Percentiles rank a stretch among this genome's conserved stretches.
phyloP scores from a whole-genome alignment of 2,113 vertebrate species.

The Eurypyga helias region DNA sequence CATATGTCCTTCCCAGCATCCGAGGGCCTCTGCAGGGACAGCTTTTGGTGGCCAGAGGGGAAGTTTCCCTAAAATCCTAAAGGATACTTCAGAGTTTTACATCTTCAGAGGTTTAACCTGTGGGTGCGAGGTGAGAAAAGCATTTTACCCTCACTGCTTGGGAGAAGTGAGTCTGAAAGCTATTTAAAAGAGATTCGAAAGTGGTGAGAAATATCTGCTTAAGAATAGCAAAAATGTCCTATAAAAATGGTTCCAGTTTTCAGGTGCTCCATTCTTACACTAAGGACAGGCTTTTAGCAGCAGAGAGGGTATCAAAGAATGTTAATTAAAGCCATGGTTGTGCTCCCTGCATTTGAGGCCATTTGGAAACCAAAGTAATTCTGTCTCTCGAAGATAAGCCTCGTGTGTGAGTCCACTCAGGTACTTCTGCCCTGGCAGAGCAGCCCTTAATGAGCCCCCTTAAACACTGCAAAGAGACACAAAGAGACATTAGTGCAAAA shows the following conservation, averaged over 20 bases:
- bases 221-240: neutral
- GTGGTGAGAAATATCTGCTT: neutral
- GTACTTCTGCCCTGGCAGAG: neutral
- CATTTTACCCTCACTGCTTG: neutral
- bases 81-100: neutral
- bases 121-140: neutral
- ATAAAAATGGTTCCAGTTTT: neutral
- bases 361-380: neutral
- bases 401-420: neutral
- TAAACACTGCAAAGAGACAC: neutral
- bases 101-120: neutral
- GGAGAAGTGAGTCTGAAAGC: neutral
- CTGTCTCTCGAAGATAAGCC: neutral
- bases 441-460: neutral
- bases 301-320: neutral
- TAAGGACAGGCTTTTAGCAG: neutral
- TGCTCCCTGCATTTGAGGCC: neutral
- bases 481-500: neutral
- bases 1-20: neutral
- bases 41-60: neutral
- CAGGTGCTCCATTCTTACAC: neutral
- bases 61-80: neutral
- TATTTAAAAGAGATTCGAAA: neutral
- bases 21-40: neutral
- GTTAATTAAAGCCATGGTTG: rapidly evolving